Evolutionary conservation across 2,888 invertebrate species (phyloP), one percentile per base, ranked within the genome.

Genomic region (Argyra leucocephala): DNA sequence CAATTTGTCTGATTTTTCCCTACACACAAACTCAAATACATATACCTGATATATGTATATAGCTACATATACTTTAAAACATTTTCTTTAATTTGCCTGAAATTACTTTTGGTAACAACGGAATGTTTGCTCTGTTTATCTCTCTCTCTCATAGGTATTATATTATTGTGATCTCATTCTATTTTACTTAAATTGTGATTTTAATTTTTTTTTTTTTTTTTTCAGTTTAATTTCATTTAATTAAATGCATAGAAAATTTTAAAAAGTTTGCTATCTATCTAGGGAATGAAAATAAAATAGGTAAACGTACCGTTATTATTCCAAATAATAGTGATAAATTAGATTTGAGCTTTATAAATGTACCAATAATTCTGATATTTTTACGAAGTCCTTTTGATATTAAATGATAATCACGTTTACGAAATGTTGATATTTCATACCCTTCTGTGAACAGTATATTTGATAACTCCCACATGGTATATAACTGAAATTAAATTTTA

Each of bases 301-400:
- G 3, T 57, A 2, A 48, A 66, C 68, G 68, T n/a, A 69, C 69
- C 62, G 64, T 66, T 6, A n/a, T 36, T 18, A 69, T 65, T 58
- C 69, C 69, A 66, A 64, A 18, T 1, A 67, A 60, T 10, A 69
- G 65, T 21, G 57, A 64, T 37, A 64, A 61, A 59, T 59, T 18
- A 3, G 70, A 66, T 61, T 69, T 71, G 2, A 72, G 62, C 70
- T 72, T 73, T 22, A 74, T 65, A n/a, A 71, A 71, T n/a, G 73
- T 62, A 7, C 70, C 71, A 58, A 73, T 66, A 0, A 76, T 65
- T 12, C 74, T 72, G 21, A 70, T 70, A 68, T 74, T 73, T 31
- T 72, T 66, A 65, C 73, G 66, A n/a, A 75, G 66, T 15, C 69
- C 67, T n/a, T 66, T 64, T 5, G 75, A 71, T 22, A 76, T 58